Percentiles rank a stretch among this genome's conserved stretches.
Conservation (phyloP, 2,113 vertebrate genomes). For the Rutilus rutilus region DNA sequence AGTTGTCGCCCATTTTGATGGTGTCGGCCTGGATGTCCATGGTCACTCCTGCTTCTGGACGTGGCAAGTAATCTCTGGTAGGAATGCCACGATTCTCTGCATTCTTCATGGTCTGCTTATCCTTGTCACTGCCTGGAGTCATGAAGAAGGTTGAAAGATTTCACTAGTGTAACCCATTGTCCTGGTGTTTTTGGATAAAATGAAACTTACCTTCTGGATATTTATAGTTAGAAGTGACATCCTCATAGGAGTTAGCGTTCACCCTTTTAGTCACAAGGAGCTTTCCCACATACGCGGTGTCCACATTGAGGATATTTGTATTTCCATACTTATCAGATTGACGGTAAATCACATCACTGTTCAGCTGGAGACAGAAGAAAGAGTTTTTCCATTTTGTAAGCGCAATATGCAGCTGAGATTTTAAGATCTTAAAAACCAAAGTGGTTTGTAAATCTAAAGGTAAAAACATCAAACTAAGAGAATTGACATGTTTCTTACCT, state of each 20-base stretch:
- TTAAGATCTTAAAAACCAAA: neutral
- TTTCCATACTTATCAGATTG: conserved; percentile 76
- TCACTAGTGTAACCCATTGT: neutral
- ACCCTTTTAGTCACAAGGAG: conserved; percentile 81
- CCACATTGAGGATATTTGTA: conserved; percentile 63
- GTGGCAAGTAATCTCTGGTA: conserved; percentile 54
- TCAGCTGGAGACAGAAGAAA: conserved; percentile 78
- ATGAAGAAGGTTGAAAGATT: neutral
- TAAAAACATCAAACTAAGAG: neutral
- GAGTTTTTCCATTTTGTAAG: neutral
- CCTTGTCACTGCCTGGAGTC: conserved; percentile 74
- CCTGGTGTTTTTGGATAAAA: neutral
- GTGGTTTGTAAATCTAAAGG: too few relatives aligned
- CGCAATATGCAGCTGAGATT: neutral
- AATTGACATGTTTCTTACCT: conserved; percentile 73
- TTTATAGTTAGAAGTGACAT: conserved; percentile 86
- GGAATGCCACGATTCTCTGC: conserved; percentile 76
- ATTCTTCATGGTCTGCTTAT: conserved; percentile 71
- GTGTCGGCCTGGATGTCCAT: conserved; percentile 73
- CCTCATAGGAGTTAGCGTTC: conserved; percentile 55
- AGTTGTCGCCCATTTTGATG: conserved; percentile 72
- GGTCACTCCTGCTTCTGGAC: conserved; percentile 58
- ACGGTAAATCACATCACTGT: conserved; percentile 82
- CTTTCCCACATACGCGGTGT: conserved; percentile 76
- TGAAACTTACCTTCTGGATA: conserved; percentile 79